Base-by-base conservation (phyloP, 2,113 vertebrate genomes). In the Mugil cephalus region DNA sequence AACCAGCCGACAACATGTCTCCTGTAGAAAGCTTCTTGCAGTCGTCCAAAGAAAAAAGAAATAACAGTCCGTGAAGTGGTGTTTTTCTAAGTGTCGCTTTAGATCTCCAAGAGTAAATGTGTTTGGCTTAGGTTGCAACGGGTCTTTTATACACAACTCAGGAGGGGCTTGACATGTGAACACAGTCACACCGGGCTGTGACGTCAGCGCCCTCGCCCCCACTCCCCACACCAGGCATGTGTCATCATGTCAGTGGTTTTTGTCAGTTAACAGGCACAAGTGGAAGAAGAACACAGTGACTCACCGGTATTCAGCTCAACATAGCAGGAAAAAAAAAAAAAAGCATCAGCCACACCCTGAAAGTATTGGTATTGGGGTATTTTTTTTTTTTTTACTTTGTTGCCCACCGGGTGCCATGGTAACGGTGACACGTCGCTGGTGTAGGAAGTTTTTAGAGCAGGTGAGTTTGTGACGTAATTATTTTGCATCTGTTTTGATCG, bases 1-100 rank as follows among this genome's bases (percentile, higher is more conserved):
- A 73, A 4, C 94, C 95, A 66, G 96, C 95, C 3, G 95, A 94
- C 8, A 91, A 95, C 97, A 99, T 99, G 1, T 48, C 47, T 60
- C 7, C 30, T 56, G 11, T 34, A 24, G 4, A 36, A 46, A 34
- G 34, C 8, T 67, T 75, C 48, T 81, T 51, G 43, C 13, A 38
- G 62, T 64, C 1, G 60, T 63, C 52, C 48, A 45, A 79, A 71
- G 69, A 66, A 8, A 66, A 8, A 36, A 3, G 5, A 30, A 30
- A 6, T 53, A 72, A 64, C 69, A 3, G 47, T 83, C 76, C 45
- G 14, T 66, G 77, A 51, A 53, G 19, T 4, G 45, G 10, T 46
- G 6, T 66, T 42, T 56, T n/a, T 67, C 10, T 8, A 72, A 46
- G 71, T 84, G 6, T 72, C 46, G 18, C 10, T 60, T 88, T 54